Evolutionary conservation across 2,888 invertebrate genomes (phyloP), one percentile per base, ranked within the genome.

Genomic region (Drosophila nigricruria): DNA sequence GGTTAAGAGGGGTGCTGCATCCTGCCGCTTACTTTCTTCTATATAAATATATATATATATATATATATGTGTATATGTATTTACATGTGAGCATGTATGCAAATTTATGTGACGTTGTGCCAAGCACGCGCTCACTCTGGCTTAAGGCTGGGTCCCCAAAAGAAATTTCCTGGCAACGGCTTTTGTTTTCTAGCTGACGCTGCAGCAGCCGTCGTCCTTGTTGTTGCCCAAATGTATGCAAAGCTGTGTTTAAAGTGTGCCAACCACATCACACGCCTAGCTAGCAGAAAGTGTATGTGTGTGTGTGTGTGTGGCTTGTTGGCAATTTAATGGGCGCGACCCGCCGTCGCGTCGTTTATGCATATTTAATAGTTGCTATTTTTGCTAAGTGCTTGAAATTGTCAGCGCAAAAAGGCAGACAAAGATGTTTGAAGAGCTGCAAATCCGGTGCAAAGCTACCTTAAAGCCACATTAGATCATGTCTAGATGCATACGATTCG

Each of bases 291-390:
- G 38, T 59, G 38, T 60, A 45, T 23, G 58, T 59, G 50, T 65
- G 54, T 56, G 58, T 42, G 60, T 54, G 59, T 68, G 68, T 70
- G 70, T 57, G 71, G 67, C 77, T 87, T 83, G 88, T 52, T 77
- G 79, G 89, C 87, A 88, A 79, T 88, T 85, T 83, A 83, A 86
- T 81, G 77, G 73, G 70, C 78, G 86, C 81, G 87, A 86, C 85
- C 89, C 73, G 89, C 57, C 81, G 65, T 69, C 74, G 70, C 81
- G 65, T 67, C 76, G 70, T 75, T 87, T 89, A 89, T 87, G 86
- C 83, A 87, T 87, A 89, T 88, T 87, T 87, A 87, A 89, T 82
- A 89, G 89, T 87, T 89, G 89, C 90, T 87, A 71, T 89, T 89
- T 89, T 89, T 89, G 86, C 80, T 88, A 87, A 89, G 88, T 88